These are phyloP conservation scores for Oreochromis niloticus DNA, from an alignment of 2,113 vertebrate species.

Conservation along the genomic window DNA sequence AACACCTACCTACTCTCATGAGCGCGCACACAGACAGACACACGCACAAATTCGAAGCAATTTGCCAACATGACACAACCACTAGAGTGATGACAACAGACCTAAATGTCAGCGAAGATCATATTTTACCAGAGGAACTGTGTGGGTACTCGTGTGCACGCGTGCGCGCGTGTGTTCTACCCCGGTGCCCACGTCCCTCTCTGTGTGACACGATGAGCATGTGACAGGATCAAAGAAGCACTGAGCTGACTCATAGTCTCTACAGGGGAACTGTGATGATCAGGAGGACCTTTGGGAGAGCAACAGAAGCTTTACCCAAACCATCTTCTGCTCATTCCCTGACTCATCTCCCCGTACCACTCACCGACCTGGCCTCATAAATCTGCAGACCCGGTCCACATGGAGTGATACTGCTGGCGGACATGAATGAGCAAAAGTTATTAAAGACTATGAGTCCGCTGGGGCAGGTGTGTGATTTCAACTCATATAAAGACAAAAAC, in stretches of 20 bases:
- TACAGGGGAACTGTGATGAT: slow-evolving; percentile 30
- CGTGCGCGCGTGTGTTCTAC: neutral
- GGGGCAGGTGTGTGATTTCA: neutral
- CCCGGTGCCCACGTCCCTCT: neutral
- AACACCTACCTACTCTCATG: slow-evolving; percentile 22
- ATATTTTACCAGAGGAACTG: neutral
- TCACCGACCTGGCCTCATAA: slow-evolving; percentile 35
- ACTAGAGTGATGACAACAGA: slow-evolving; percentile 34
- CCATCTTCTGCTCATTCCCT: slow-evolving; percentile 15
- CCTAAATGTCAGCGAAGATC: slow-evolving; percentile 52
- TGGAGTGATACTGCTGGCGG: neutral
- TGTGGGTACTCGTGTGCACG: neutral
- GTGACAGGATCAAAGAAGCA: slow-evolving; percentile 28
- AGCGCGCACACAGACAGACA: neutral
- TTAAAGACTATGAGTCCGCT: slow-evolving; percentile 1
- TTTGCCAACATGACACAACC: slow-evolving; percentile 24
- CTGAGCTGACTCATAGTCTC: slow-evolving; percentile 45
- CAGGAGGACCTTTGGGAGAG: slow-evolving; percentile 38
- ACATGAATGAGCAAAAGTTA: slow-evolving; percentile 23
- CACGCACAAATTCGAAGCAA: neutral
- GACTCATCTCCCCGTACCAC: slow-evolving; percentile 24
- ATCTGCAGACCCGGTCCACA: slow-evolving; percentile 4
- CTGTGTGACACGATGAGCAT: slow-evolving; percentile 35
- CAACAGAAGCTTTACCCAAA: slow-evolving; percentile 32
- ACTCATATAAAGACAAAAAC: neutral